Base-by-base conservation (phyloP, 2,888 invertebrate genomes). In the Aporophyla lueneburgensis region DNA sequence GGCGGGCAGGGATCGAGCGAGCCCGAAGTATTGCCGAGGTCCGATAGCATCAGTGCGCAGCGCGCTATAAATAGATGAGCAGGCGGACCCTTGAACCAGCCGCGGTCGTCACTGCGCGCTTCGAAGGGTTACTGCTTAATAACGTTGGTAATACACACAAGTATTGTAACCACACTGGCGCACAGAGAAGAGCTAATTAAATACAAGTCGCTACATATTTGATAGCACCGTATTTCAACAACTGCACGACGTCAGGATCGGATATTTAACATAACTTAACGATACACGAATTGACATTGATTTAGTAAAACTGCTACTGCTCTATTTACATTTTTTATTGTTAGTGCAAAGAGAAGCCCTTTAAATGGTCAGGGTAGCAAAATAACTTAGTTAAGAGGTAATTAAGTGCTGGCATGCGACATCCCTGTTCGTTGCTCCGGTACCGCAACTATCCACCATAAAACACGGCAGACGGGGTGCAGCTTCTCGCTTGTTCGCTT, bases 1-100 rank as follows among this genome's bases (percentile, higher is more conserved):
- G 95, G 95, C 95, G 95, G 94, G 94, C 91, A 93, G 91, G 92
- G 92, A 91, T 92, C 92, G 93, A 92, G 93, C 93, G 93, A 91
- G 93, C 92, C 92, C 91, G 91, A 90, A 93, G 92, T 90, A 91
- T 88, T 91, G 90, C 89, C 89, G 91, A 89, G 91, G 89, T 88
- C 91, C 91, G 96, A 96, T 96, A 96, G 92, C 93, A 96, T 96
- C 96, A 92, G 87, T 87, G 89, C 92, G 90, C 93, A 89, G 91
- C 91, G 93, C 88, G 88, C 96, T 96, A 96, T 96, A 96, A 96
- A 96, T 96, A 96, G 96, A 93, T 91, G 89, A 89, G 91, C 92
- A 89, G 90, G 92, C 94, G 91, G 95, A 96, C 95, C 95, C 96
- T 96, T 96, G 96, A 96, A 96, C 96, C 95, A 95, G 93, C 94